Base-by-base conservation (phyloP, 92 coral and sea anemone species). In the Porites evermanni region DNA sequence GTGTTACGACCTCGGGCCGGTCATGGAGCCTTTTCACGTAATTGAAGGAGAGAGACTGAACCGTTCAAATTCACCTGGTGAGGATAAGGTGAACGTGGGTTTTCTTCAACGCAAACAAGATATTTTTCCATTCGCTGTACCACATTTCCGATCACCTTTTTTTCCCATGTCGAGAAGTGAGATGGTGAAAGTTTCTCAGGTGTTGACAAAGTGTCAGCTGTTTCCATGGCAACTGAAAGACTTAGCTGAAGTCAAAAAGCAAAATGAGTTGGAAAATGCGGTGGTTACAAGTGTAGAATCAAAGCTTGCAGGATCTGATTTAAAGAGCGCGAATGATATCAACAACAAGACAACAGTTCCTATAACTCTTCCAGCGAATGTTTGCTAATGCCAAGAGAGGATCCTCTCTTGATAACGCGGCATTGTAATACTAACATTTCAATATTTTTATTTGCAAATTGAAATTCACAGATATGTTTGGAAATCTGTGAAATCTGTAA, bases 21-120 rank as follows among this genome's bases (percentile, higher is more conserved):
- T 74, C 12, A 13, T 74, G 19, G 38, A 53, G 50, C 79, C 79
- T 4, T 74, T 54, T 74, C 19, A 74, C 64, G 63, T 20, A 7
- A 53, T 53, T 74, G 50, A 19, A 64, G 50, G 79, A 9, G 65
- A 74, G n/a, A 14, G 19, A 74, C 14, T 74, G 79, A 53, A n/a
- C 52, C 79, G 64, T 16, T 47, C 7, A n/a, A 24, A 21, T 18
- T 1, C 7, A 7, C 78, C 3, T 4, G 1, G 64, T 2, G 38
- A 13, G 3, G 64, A 0, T 2, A 74, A 53, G 64, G 2, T 23
- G 16, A 26, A 19, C 44, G 18, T 11, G 50, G 4, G 1, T 26
- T 26, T 26, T 26, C 32, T 2, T 26, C 32, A 26, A 26, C 2
- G 2, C 32, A 38, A 72, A 13, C 24, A n/a, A 73, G 44, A 8